Conservation (phyloP, 2,113 vertebrate genomes). For the Lichenostomus cassidix region DNA sequence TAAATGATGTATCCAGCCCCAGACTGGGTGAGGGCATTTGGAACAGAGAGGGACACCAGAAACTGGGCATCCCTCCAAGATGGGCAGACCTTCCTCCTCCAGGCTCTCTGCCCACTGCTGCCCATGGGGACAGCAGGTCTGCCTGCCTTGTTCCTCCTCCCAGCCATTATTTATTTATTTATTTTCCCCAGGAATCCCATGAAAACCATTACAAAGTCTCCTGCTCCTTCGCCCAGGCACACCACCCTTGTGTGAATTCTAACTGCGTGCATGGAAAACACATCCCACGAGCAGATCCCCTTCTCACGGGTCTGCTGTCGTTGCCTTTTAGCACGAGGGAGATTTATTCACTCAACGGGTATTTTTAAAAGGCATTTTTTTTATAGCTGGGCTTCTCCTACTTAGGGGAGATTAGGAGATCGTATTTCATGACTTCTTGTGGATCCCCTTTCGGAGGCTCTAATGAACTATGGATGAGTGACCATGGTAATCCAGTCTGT, state of each 20-base stretch:
- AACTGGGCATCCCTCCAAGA: neutral
- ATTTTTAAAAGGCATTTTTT: conserved; percentile 56
- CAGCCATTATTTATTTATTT: neutral
- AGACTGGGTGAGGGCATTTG: neutral
- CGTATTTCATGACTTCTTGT: conserved; percentile 55
- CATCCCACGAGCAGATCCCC: neutral
- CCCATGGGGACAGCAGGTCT: neutral
- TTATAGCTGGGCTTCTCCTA: conserved; percentile 50
- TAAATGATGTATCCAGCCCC: neutral
- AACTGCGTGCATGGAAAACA: neutral
- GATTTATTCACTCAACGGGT: conserved; percentile 54
- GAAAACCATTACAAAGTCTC: neutral
- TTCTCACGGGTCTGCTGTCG: neutral
- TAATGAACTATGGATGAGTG: conserved; percentile 71
- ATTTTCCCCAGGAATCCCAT: neutral
- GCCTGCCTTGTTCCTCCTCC: neutral
- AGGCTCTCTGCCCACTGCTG: neutral
- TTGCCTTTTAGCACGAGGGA: conserved; percentile 35
- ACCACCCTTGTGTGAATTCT: neutral
- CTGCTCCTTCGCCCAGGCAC: neutral
- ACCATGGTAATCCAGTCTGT: conserved; percentile 61
- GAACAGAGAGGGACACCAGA: neutral
- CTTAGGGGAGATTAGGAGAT: conserved; percentile 63
- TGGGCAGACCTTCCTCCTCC: neutral
- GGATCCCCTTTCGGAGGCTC: conserved; percentile 46